Evolutionary conservation across 2,888 invertebrate genomes (phyloP).

Genomic region (Melinopterus prodromus): DNA sequence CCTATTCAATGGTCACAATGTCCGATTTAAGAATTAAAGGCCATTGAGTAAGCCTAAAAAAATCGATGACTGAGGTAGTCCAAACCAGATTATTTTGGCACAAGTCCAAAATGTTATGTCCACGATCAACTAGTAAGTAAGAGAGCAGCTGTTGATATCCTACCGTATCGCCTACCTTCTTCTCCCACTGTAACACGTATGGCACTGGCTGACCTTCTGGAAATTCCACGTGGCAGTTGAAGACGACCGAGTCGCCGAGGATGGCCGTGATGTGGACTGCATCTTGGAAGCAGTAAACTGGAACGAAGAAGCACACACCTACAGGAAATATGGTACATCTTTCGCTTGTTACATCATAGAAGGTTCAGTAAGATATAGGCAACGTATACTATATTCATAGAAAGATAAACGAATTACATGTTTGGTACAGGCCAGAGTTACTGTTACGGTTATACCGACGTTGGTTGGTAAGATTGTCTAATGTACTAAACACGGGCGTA

Average conservation of each 20-base stretch:
- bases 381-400: background rate
- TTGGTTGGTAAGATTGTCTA: no score
- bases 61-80: background rate
- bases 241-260: slow-evolving; percentile 95
- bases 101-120: background rate
- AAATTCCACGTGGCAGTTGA: slow-evolving; percentile 98
- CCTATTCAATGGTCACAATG: background rate
- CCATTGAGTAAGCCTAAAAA: background rate
- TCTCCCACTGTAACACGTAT: slow-evolving; percentile 99
- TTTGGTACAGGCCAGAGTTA: no score
- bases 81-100: slow-evolving; percentile 11
- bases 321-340: slow-evolving; percentile 35
- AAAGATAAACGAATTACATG: no score
- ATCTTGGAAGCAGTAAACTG: slow-evolving; percentile 84
- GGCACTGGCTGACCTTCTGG: slow-evolving; percentile 95
- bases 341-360: slow-evolving; percentile 11
- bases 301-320: slow-evolving; percentile 48
- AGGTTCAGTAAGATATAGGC: background rate
- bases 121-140: slow-evolving; percentile 38
- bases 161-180: slow-evolving; percentile 98
- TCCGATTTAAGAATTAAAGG: background rate
- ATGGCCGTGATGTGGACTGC: slow-evolving; percentile 97
- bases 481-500: no score
- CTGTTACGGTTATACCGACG: no score
- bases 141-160: slow-evolving; percentile 73